A percentile compares a stretch with the other conserved stretches of the same genome.
Conservation (phyloP, 2,888 invertebrate genomes). For the Neoaliturus tenellus region DNA sequence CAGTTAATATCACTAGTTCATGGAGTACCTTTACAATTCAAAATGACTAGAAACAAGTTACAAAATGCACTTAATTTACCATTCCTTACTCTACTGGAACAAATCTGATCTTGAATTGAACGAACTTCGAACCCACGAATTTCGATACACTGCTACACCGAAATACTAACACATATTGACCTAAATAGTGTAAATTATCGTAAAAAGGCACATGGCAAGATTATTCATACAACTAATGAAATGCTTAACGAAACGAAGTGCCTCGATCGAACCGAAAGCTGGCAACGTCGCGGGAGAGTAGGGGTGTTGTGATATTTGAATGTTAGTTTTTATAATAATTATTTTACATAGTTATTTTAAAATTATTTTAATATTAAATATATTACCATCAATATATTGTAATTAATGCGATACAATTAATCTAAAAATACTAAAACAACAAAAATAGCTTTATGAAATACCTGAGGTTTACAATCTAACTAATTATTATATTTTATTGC, state of each 20-base stretch:
- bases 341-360: too few relatives aligned
- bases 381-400: too few relatives aligned
- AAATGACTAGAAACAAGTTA: constrained; percentile 48
- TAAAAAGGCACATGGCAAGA: constrained; percentile 39
- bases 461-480: too few relatives aligned
- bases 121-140: constrained; percentile 9
- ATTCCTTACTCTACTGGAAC: constrained; percentile 22
- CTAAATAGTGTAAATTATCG: constrained; percentile 27
- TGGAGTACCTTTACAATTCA: neutral
- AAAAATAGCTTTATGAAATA: too few relatives aligned
- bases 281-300: neutral
- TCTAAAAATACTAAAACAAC: too few relatives aligned
- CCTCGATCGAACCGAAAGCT: constrained; percentile 3
- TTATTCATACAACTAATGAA: constrained; percentile 47
- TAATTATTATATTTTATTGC: too few relatives aligned
- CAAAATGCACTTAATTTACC: constrained; percentile 41
- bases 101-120: neutral
- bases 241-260: constrained; percentile 34
- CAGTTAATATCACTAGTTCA: constrained; percentile 31
- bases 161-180: constrained; percentile 38
- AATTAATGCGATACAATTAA: too few relatives aligned
- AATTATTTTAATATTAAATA: too few relatives aligned
- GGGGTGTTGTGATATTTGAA: too few relatives aligned
- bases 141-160: constrained; percentile 10
- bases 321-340: too few relatives aligned